These are phyloP conservation scores for human DNA, from an alignment of 2,113 vertebrate genomes.

Conservation along the genomic window GRCh38 chr2:212500501-212501000, in stretches of 20 bases:
- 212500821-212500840: not conserved
- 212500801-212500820: not conserved
- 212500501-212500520: conserved; percentile 49
- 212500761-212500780: not conserved
- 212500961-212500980: not conserved
- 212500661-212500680: not conserved
- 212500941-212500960: not conserved
- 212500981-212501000: not conserved
- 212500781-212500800: not conserved
- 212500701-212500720: not conserved
- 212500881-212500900: not conserved
- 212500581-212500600: not conserved
- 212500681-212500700: not conserved
- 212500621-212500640: not conserved
- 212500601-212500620: not conserved
- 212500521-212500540: conserved; percentile 42
- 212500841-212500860: not conserved
- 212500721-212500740: not conserved
- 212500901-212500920: not conserved
- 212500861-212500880: not conserved
- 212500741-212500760: not conserved
- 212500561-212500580: not conserved
- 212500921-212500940: not conserved
- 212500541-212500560: conserved; percentile 58
- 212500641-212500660: not conserved